Conservation (phyloP, 2,797 vertebrate species). For the Muscicapa striata region DNA sequence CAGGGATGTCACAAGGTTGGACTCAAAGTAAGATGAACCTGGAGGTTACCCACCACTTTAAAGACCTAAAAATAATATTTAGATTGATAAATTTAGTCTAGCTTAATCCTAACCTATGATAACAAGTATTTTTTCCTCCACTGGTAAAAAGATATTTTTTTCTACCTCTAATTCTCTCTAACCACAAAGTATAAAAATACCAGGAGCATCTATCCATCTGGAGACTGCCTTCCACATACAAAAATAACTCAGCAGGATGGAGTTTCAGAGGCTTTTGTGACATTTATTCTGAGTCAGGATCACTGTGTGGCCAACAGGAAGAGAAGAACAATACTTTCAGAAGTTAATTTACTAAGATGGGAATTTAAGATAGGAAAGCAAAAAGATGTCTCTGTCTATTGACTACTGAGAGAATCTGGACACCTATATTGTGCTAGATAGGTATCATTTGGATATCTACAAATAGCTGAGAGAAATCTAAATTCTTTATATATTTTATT, state of each 20-base stretch:
- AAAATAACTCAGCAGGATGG: neutral
- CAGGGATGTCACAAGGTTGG: neutral
- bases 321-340: neutral
- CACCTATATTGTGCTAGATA: neutral
- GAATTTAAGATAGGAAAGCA: neutral
- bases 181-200: fast-evolving
- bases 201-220: neutral
- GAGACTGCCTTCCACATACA: neutral
- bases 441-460: neutral
- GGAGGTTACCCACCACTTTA: neutral
- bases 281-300: neutral
- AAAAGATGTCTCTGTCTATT: neutral
- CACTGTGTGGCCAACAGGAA: neutral
- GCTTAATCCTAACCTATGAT: neutral
- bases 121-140: neutral
- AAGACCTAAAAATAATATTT: neutral
- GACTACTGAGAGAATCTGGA: neutral
- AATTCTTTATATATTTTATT: neutral
- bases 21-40: neutral
- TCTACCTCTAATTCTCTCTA: neutral
- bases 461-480: neutral
- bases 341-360: neutral
- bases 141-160: neutral
- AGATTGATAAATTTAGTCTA: neutral
- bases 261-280: neutral